phyloP scores from a whole-genome alignment of 2,113 vertebrate species.

The Plotosus lineatus region DNA sequence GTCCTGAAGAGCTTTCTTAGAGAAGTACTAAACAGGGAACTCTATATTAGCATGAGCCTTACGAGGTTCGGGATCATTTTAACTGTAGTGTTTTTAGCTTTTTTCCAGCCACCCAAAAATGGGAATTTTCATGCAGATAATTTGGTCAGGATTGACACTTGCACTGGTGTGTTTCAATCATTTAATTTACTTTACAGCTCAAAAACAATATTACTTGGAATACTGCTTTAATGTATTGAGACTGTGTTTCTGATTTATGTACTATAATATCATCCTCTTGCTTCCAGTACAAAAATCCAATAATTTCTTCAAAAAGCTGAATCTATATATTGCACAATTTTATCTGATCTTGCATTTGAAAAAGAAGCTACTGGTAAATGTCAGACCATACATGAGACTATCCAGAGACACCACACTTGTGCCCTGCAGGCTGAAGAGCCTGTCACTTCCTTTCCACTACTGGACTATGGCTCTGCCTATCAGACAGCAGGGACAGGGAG shows the following conservation, averaged over 20 bases:
- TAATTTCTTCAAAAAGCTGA: constrained; percentile 17
- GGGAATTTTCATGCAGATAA: too few species aligned
- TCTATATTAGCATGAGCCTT: too few species aligned
- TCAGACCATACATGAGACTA: constrained; percentile 68
- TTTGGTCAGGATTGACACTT: too few species aligned
- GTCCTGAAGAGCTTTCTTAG: too few species aligned
- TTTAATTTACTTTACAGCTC: too few species aligned
- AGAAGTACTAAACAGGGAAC: too few species aligned
- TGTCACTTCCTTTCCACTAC: constrained; percentile 68
- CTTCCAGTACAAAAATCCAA: background rate
- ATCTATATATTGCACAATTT: constrained; percentile 65
- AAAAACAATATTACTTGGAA: too few species aligned
- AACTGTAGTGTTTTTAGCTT: too few species aligned
- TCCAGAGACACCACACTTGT: constrained; percentile 59
- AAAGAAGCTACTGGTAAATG: constrained; percentile 71
- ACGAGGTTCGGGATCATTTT: too few species aligned
- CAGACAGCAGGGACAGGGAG: constrained; percentile 49
- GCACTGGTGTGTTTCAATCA: too few species aligned
- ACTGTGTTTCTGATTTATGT: background rate
- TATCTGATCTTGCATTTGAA: constrained; percentile 65
- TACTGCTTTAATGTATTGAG: background rate
- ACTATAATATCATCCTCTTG: background rate
- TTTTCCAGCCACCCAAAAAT: too few species aligned
- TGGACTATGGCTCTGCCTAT: constrained; percentile 50
- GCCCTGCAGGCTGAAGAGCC: constrained; percentile 58